Evolutionary conservation across 2,113 vertebrate genomes (phyloP), one percentile per base, ranked within the genome.

Genomic region (Cyrtonyx montezumae): DNA sequence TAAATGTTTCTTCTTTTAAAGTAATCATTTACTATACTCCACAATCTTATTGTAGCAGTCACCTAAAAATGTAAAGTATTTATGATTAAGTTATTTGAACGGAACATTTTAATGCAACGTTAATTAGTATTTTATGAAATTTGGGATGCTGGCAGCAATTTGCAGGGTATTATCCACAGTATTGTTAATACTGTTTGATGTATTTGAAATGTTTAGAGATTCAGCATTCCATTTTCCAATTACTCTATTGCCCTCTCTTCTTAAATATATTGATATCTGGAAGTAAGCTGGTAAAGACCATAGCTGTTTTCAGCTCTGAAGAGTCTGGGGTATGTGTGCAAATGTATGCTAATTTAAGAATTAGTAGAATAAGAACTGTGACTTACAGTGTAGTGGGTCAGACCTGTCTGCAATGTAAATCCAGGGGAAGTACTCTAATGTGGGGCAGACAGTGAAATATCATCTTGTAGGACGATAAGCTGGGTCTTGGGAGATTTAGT

Each of bases 111-210:
- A 68, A 61, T 56, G 7, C 19, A 87, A 4, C 30, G 5, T 83
- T n/a, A 84, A 19, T 79, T 36, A 48, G 18, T 73, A 66, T 77
- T 94, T 87, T 82, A 20, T 23, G 37, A 79, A 87, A 45, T 8
- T 67, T 61, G n/a, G 40, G 62, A 15, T 86, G 36, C 58, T 90
- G 69, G 46, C 42, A 87, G 46, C 28, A 88, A 3, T 26, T 77
- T 5, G 25, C 46, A 22, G 32, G 73, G 8, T 62, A 42, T 58
- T 0, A 0, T 53, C 66, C 12, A 4, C 34, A 51, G 46, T 22
- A 36, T 40, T 71, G 46, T 61, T 75, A 17, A 1, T 11, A 18
- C 4, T 3, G 25, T 85, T 89, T 2, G 63, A 65, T 8, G 17
- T 16, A 8, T 75, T 63, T 63, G 25, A 79, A 37, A 28, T 71